Percentiles rank a stretch among this genome's conserved stretches.
phyloP scores from a whole-genome alignment of 2,888 invertebrate genomes.

The Nomada lathburiana region DNA sequence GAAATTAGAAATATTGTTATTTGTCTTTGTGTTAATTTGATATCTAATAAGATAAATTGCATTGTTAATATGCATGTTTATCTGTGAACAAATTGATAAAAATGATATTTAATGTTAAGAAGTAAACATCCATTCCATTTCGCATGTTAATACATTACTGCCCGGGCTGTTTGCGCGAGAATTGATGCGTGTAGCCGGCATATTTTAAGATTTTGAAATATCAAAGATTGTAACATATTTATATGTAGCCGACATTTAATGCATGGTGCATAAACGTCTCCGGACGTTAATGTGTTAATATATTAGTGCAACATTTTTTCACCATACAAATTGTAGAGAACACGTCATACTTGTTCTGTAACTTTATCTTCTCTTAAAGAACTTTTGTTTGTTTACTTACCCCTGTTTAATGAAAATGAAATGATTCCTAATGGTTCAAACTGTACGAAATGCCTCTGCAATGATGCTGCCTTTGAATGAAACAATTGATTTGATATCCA shows the following conservation, averaged over 20 bases:
- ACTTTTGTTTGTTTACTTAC: neutral
- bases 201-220: too few relatives aligned
- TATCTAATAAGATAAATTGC: conserved; percentile 14
- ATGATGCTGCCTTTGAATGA: too few relatives aligned
- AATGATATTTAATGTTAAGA: conserved; percentile 19
- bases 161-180: too few relatives aligned
- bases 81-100: conserved; percentile 3
- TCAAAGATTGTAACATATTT: too few relatives aligned
- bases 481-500: too few relatives aligned
- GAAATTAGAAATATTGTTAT: conserved; percentile 8
- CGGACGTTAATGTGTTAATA: neutral
- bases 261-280: too few relatives aligned
- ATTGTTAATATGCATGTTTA: conserved; percentile 19
- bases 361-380: neutral
- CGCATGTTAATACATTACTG: neutral
- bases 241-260: too few relatives aligned
- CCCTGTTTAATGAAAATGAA: neutral
- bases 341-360: neutral
- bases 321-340: neutral
- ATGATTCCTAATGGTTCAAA: neutral
- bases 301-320: conserved; percentile 5
- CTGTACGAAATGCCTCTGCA: too few relatives aligned
- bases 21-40: conserved; percentile 24
- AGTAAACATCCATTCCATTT: conserved; percentile 43
- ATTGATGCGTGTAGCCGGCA: too few relatives aligned